Evolutionary conservation across 2,113 vertebrate species (phyloP), one percentile per base, ranked within the genome.

Genomic region (Alaudala cheleensis): DNA sequence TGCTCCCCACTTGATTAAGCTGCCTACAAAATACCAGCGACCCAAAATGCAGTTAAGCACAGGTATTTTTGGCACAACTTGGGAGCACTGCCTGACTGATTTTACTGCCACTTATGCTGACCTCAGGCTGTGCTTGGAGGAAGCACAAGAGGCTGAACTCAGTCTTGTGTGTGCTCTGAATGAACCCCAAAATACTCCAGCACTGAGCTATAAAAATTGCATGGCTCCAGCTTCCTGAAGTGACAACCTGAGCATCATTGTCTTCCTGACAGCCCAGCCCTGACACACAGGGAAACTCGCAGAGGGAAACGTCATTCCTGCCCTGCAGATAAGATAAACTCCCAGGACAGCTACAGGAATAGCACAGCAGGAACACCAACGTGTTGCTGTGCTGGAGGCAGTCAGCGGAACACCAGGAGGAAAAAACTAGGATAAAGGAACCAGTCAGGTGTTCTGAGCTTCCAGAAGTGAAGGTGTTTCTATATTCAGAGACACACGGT

Each of bases 161-260:
- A 37, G 57, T 10, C 44, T 81, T 5, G 0, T 3, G 0, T 3
- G 6, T 50, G 42, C 42, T 45, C 50, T 45, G 20, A 69, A 11
- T 19, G 14, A 57, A 18, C 39, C 44, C 40, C 64, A 7, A 47
- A 69, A 71, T 40, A 37, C 40, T 56, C 54, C 57, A 76, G 16
- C 31, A 26, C 1, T 44, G 15, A 26, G 18, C 66, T 73, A 1
- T 12, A 39, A 45, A 61, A 81, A 16, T 5, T 26, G 29, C 50
- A 14, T 4, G 0, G 2, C 10, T 5, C 5, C 22, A 39, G 3
- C 40, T 69, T 80, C 82, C 82, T 49, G 14, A 19, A 25, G 70
- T 18, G 33, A 64, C 66, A 65, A 54, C 44, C 29, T 4, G 47
- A 86, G 92, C 92, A 81, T 73, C 83, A 51, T 11, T 26, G 9